phyloP scores from a whole-genome alignment of 2,113 vertebrate species.

The Cheirogaleus medius region DNA sequence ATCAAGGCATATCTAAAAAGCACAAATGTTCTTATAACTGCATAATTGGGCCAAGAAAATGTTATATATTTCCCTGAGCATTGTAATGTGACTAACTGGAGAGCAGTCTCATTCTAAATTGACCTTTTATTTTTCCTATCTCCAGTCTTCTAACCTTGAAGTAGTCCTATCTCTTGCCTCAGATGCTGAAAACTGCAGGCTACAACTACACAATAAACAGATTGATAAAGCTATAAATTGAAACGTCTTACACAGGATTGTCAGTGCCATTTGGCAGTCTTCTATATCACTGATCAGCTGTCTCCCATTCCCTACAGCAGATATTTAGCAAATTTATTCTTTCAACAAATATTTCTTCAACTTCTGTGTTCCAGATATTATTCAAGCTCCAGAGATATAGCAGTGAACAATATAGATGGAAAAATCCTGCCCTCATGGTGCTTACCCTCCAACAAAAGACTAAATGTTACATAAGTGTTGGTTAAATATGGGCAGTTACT shows the following conservation, averaged over 20 bases:
- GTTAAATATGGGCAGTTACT: not conserved
- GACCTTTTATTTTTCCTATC: slow-evolving; percentile 20
- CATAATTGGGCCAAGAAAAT: not conserved
- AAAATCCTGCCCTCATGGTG: not conserved
- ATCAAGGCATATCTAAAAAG: slow-evolving; percentile 18
- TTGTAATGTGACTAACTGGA: not conserved
- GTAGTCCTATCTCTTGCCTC: not conserved
- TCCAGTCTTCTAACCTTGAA: not conserved
- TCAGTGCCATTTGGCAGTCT: not conserved
- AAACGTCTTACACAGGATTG: not conserved
- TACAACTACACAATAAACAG: not conserved
- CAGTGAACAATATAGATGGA: not conserved
- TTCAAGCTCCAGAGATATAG: not conserved
- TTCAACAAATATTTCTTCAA: slow-evolving; percentile 3
- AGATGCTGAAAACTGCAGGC: not conserved
- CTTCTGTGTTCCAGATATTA: not conserved
- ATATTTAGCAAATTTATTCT: slow-evolving; percentile 21
- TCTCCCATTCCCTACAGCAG: not conserved
- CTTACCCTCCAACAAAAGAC: not conserved
- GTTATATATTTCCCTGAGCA: not conserved
- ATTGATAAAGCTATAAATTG: not conserved
- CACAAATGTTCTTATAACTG: not conserved
- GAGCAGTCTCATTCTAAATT: slow-evolving; percentile 8
- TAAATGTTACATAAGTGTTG: not conserved
- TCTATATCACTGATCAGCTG: not conserved